Conservation (phyloP, 2,888 invertebrate species). For the Drosophila setosimentum region DNA sequence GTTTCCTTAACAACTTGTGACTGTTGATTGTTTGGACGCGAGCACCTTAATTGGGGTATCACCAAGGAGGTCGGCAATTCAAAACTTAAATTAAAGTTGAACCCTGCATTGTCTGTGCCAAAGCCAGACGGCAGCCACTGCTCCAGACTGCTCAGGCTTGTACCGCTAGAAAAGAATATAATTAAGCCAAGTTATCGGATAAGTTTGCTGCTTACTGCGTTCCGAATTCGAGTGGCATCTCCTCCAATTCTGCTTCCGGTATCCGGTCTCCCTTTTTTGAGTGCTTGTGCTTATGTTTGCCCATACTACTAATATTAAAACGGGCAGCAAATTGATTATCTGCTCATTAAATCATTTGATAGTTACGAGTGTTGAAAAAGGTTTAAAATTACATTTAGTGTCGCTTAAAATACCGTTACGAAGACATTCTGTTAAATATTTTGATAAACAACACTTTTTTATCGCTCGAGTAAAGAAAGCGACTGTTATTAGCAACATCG, state of each 20-base stretch:
- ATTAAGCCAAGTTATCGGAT: neutral
- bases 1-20: neutral
- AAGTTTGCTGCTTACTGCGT: neutral
- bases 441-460: no score
- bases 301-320: neutral
- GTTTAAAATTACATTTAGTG: neutral
- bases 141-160: neutral
- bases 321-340: neutral
- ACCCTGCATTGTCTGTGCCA: neutral
- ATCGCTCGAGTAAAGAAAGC: neutral
- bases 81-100: neutral
- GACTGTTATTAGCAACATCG: neutral
- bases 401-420: neutral
- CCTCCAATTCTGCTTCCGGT: neutral
- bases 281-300: neutral
- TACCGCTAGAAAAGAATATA: neutral
- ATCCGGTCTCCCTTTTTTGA: neutral
- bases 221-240: no score
- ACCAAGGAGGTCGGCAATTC: neutral
- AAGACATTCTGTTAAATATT: no score
- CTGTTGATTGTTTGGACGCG: neutral
- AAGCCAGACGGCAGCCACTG: neutral
- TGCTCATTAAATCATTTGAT: neutral
- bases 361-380: neutral
- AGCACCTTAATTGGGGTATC: constrained; percentile 2